phyloP scores from a whole-genome alignment of 2,113 vertebrate species.

The Nematolebias whitei region DNA sequence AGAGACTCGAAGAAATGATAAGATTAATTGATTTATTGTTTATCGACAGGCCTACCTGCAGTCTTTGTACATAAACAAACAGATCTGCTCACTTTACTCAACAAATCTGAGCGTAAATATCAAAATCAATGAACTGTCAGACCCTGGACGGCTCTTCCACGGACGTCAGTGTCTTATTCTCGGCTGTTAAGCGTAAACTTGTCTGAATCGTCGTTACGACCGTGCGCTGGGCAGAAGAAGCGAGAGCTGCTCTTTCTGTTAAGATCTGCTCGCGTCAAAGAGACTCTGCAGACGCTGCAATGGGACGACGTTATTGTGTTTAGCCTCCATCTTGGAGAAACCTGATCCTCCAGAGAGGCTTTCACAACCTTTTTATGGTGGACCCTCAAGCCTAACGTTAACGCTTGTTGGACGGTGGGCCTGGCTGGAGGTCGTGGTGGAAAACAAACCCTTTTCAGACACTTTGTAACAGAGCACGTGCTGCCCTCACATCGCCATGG shows the following conservation, averaged over 20 bases:
- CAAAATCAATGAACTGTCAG: too few relatives aligned
- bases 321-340: slow-evolving; percentile 61
- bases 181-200: too few relatives aligned
- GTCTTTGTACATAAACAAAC: too few relatives aligned
- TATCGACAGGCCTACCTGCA: too few relatives aligned
- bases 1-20: too few relatives aligned
- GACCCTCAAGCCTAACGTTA: slow-evolving; percentile 49
- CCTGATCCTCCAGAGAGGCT: slow-evolving; percentile 57
- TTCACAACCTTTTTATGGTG: slow-evolving; percentile 56
- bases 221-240: too few relatives aligned
- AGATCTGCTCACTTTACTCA: too few relatives aligned
- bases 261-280: slow-evolving; percentile 52
- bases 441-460: slow-evolving; percentile 61
- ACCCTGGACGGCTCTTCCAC: too few relatives aligned
- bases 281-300: slow-evolving; percentile 48
- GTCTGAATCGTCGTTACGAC: too few relatives aligned
- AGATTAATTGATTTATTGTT: too few relatives aligned
- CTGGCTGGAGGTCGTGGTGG: slow-evolving; percentile 46
- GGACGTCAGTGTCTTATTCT: too few relatives aligned
- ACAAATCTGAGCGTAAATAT: too few relatives aligned
- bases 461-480: slow-evolving; percentile 48
- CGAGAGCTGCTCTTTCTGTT: neutral
- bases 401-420: slow-evolving; percentile 52
- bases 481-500: slow-evolving; percentile 68
- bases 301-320: slow-evolving; percentile 54